Evolutionary conservation across 1,140 invertebrate species (phyloP), one percentile per base, ranked within the genome.

Genomic region (Neodiprion virginianus): DNA sequence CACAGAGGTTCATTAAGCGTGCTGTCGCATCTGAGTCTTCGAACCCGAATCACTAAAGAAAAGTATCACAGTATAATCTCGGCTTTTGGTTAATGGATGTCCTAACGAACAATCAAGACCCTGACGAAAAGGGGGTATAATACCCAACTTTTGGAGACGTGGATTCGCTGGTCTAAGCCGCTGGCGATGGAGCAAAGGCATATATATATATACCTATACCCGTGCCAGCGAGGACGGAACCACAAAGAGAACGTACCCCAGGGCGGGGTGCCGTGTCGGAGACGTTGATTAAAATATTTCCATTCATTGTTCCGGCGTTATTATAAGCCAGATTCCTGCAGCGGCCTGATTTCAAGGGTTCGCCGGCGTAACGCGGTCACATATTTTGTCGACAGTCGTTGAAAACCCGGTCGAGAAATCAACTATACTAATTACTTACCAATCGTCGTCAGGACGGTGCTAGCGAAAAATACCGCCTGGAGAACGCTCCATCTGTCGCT

Each of bases 391-490:
- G 61, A 21, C 61, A 14, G 4, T 17, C 7, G 1, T 17, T 14
- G 12, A 14, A 14, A 65, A 65, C 61, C 61, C 12, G 61, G 12
- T 17, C 61, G 40, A 12, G 14, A 14, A 69, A 69, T 69, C 5
- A 23, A 21, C 7, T 11, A n/a, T 61, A n/a, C 53, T 40, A 72
- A 72, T 73, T 85, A 88, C 88, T 88, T 87, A 94, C 94, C 94
- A 86, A 96, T 96, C 49, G 95, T 96, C 50, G 95, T 96, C 80
- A 95, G 90, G 77, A 96, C 94, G 70, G 95, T 96, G 17, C 94
- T 95, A 66, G 94, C 94, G 82, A 96, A 96, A 84, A 96, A 96
- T 48, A 95, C 93, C 2, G 94, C 93, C 86, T 95, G 94, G 23
- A 95, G 86, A 75, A 93, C 91, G 79, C 92, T 94, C 94, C 94